Evolutionary conservation across 1,140 invertebrate genomes (phyloP).

Genomic region (Drosophila grimshawi): DNA sequence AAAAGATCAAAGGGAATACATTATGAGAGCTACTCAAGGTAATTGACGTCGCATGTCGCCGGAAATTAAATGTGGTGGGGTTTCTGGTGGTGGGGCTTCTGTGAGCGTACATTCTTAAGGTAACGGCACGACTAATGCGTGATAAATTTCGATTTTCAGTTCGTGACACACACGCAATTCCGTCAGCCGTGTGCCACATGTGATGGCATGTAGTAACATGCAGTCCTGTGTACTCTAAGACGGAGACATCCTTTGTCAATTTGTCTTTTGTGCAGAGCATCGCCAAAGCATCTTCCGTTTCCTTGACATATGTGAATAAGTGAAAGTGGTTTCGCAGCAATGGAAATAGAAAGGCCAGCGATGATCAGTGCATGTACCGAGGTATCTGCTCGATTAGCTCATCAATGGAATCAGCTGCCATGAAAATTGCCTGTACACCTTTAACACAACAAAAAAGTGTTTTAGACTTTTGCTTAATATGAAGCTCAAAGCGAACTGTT

Average conservation of each 20-base stretch:
- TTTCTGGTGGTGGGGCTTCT: background rate
- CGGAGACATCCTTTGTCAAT: slow-evolving; percentile 15
- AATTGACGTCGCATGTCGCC: slow-evolving; percentile 26
- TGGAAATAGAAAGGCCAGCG: background rate
- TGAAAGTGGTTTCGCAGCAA: slow-evolving; percentile 4
- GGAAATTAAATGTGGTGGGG: background rate
- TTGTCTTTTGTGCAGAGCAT: slow-evolving; percentile 10
- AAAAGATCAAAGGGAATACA: slow-evolving; percentile 20
- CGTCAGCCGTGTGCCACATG: background rate
- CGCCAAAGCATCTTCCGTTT: slow-evolving; percentile 29
- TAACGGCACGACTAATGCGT: slow-evolving; percentile 21
- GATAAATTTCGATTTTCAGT: slow-evolving; percentile 41
- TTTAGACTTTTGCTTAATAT: background rate
- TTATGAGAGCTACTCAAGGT: slow-evolving; percentile 16
- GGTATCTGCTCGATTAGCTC: slow-evolving; percentile 10
- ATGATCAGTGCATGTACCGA: slow-evolving; percentile 36
- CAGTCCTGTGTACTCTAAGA: slow-evolving; percentile 1
- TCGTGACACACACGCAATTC: slow-evolving; percentile 21
- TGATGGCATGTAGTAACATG: background rate
- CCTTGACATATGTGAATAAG: background rate
- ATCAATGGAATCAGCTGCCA: no score
- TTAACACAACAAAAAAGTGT: no score
- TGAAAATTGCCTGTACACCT: no score
- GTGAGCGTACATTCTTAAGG: no score
- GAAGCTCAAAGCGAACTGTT: background rate